Conservation (phyloP, 2,113 vertebrate species). For the Sciurus niger region DNA sequence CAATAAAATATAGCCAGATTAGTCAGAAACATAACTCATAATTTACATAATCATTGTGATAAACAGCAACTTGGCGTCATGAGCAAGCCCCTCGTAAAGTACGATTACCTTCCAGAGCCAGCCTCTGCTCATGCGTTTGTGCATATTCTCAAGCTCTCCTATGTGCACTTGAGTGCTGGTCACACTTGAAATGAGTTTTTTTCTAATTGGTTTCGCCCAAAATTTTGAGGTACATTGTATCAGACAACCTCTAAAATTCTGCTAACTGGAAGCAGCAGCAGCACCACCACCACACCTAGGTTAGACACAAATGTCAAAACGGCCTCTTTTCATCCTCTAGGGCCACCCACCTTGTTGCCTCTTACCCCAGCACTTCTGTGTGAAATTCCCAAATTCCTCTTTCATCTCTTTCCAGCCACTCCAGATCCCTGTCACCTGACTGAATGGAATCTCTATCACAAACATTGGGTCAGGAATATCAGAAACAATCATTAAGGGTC, state of each 20-base stretch:
- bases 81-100: background rate
- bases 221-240: background rate
- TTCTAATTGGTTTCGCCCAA: background rate
- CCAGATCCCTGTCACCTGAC: background rate
- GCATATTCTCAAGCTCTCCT: accelerated
- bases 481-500: background rate
- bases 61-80: background rate
- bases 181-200: background rate
- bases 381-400: background rate
- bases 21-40: background rate
- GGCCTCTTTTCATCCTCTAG: background rate
- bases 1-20: conserved; percentile 5
- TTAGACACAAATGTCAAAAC: accelerated
- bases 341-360: background rate
- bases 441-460: background rate
- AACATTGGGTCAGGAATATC: background rate
- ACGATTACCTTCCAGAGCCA: background rate
- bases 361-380: background rate
- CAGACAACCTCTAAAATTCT: background rate
- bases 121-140: background rate
- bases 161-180: background rate
- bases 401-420: background rate
- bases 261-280: background rate
- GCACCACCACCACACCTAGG: no score
- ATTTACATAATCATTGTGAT: conserved; percentile 5